These are phyloP conservation scores for Xenus cinereus DNA, from an alignment of 2,113 vertebrate genomes.

Conservation along the genomic window DNA sequence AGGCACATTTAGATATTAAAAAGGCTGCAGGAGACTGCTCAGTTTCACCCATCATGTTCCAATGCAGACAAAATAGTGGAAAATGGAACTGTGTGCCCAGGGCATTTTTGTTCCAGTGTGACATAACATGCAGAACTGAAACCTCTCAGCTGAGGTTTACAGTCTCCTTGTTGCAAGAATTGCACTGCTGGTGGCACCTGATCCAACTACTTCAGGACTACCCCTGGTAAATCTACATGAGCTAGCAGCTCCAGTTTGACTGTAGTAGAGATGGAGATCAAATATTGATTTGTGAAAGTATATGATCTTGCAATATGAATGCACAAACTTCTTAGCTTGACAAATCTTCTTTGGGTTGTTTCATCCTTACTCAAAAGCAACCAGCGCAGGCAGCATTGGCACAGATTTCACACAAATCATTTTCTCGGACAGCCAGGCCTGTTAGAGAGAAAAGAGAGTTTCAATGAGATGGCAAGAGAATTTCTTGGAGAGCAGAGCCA, in stretches of 20 bases:
- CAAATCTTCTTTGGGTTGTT: neutral
- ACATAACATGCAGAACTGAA: neutral
- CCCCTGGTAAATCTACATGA: neutral
- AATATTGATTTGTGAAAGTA: neutral
- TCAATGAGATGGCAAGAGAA: neutral
- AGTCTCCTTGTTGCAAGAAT: neutral
- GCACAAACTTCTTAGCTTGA: neutral
- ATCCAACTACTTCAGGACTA: neutral
- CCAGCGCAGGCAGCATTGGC: conserved; percentile 78
- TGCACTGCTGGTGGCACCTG: neutral
- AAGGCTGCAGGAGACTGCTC: neutral
- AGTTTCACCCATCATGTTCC: neutral
- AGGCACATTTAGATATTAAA: neutral
- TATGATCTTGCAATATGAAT: neutral
- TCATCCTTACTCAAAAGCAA: conserved; percentile 51
- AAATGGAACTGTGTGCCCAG: neutral
- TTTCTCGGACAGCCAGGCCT: neutral
- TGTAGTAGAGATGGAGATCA: neutral
- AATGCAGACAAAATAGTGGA: neutral
- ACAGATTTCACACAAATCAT: conserved; percentile 80
- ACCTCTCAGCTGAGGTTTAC: neutral
- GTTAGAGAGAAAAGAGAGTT: neutral
- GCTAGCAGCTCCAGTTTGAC: neutral
- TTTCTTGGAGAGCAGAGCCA: neutral
- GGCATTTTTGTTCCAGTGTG: neutral